These are phyloP conservation scores for Mesitornis unicolor DNA, from an alignment of 2,113 vertebrate species.

Conservation along the genomic window DNA sequence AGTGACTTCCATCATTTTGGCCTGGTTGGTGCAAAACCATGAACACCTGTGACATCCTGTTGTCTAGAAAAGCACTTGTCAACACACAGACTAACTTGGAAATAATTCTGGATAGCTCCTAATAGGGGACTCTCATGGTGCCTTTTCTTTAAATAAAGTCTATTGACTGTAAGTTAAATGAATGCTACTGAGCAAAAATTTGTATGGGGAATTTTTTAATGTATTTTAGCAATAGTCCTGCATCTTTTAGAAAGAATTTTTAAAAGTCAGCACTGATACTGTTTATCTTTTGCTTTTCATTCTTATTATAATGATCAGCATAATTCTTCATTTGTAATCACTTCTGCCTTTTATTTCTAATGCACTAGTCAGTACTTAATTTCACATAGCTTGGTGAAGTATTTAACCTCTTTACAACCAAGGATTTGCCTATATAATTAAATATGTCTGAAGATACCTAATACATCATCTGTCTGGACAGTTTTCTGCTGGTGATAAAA, in stretches of 20 bases:
- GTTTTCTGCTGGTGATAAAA: background rate
- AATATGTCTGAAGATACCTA: background rate
- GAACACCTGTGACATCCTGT: background rate
- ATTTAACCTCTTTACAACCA: background rate
- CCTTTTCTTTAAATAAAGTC: background rate
- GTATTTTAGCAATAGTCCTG: background rate
- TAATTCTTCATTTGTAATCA: background rate
- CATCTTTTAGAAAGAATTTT: background rate
- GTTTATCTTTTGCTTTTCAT: background rate
- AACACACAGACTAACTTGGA: background rate
- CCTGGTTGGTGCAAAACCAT: background rate
- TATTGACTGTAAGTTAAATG: background rate
- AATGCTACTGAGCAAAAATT: background rate
- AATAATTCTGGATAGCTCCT: background rate
- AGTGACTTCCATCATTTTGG: background rate
- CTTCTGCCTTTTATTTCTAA: background rate
- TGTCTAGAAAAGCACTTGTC: background rate
- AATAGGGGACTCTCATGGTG: background rate
- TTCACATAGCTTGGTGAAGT: background rate
- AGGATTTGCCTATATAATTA: background rate
- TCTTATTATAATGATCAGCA: background rate
- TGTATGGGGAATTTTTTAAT: background rate
- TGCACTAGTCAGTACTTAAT: background rate
- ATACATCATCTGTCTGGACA: background rate
- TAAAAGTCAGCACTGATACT: background rate